Percentiles rank a stretch among this genome's conserved stretches.
These are phyloP conservation scores for Aurelia aurita DNA, from an alignment of 30 jellyfish, hydroid and myxozoan genomes.

Conservation along the genomic window DNA sequence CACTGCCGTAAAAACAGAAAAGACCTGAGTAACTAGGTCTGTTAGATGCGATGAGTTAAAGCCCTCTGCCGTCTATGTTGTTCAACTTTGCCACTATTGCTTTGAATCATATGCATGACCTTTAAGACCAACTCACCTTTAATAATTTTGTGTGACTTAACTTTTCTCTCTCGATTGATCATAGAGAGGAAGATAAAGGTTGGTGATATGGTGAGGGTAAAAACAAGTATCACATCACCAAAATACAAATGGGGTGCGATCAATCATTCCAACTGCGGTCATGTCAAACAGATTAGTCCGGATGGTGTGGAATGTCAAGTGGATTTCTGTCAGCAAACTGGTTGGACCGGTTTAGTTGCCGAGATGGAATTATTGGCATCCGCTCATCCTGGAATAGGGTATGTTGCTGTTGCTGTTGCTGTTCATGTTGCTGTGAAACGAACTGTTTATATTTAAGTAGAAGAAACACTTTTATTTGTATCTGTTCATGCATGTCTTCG, in stretches of 20 bases:
- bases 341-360: constrained; percentile 74
- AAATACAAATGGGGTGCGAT: constrained; percentile 80
- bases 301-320: constrained; percentile 68
- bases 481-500: too few relatives aligned
- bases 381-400: constrained; percentile 66
- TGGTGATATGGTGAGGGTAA: constrained; percentile 72
- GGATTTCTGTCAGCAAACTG: constrained; percentile 56
- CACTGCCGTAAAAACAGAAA: too few relatives aligned
- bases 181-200: constrained; percentile 39
- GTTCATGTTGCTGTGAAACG: too few relatives aligned
- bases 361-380: constrained; percentile 61
- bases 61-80: too few relatives aligned
- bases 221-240: constrained; percentile 39
- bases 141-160: too few relatives aligned
- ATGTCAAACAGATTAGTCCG: constrained; percentile 58
- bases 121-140: too few relatives aligned
- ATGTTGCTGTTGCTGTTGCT: not conserved
- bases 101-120: too few relatives aligned
- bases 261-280: constrained; percentile 58
- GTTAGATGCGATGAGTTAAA: too few relatives aligned
- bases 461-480: too few relatives aligned
- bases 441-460: too few relatives aligned
- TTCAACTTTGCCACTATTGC: too few relatives aligned
- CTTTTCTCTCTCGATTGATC: not conserved
- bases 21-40: too few relatives aligned